Conservation (phyloP, 2,888 invertebrate species). For the Metellina segmentata region DNA sequence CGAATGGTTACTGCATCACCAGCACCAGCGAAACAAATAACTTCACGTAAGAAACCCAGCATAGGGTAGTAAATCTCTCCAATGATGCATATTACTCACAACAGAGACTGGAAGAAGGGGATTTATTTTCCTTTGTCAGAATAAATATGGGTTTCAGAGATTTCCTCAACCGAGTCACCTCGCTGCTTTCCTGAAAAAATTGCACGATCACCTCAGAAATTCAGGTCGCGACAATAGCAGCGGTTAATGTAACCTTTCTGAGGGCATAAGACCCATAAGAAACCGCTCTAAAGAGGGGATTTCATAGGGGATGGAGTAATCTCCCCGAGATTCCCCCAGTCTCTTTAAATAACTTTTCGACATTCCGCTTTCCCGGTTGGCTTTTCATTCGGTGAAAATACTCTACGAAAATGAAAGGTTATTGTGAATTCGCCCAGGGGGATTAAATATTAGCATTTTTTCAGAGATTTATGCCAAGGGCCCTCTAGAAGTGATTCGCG, state of each 20-base stretch:
- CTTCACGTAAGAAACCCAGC: background rate
- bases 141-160: background rate
- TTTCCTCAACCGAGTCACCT: background rate
- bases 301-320: background rate
- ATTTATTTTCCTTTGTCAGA: background rate
- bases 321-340: background rate
- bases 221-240: constrained; percentile 2
- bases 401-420: background rate
- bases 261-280: background rate
- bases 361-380: background rate
- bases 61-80: background rate
- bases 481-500: background rate
- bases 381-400: background rate
- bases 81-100: background rate
- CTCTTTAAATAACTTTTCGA: constrained; percentile 1
- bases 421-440: constrained; percentile 5
- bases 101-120: background rate
- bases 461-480: background rate
- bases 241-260: constrained; percentile 44
- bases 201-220: background rate
- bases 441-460: constrained; percentile 24
- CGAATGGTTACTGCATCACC: too few species aligned
- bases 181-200: constrained; percentile 20
- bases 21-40: background rate
- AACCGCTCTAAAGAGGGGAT: background rate